Base-by-base conservation (phyloP, 2,888 invertebrate species). In the Lasioglossum calceatum region DNA sequence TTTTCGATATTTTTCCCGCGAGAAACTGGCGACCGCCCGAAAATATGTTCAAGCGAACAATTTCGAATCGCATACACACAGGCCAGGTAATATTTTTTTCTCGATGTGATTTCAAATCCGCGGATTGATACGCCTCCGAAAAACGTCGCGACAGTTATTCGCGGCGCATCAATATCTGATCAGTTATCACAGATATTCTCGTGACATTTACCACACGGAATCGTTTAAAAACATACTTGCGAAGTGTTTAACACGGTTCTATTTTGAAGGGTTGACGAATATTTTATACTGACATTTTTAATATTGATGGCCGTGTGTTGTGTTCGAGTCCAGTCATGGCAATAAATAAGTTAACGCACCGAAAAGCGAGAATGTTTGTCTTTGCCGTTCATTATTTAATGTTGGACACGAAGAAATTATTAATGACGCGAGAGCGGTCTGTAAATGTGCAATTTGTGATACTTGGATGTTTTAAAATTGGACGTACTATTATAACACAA, bases 1-100 rank as follows among this genome's bases (percentile, higher is more conserved):
- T 84, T 88, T 84, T 77, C 80, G 72, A 88, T 89, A 87, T 90
- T 84, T 73, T 44, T 71, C 27, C 77, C 74, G n/a, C 81, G 85
- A n/a, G 73, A 75, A 82, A 64, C 78, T 70, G 47, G 47, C n/a
- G 54, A 75, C 70, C 64, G 64, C 47, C 77, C 74, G 77, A 84
- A 58, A 88, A 89, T 47, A 44, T 84, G 77, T 80, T 71, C 85
- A 16, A 71, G 70, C 76, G 80, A 75, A 87, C n/a, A 89, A 79
- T 83, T 80, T 81, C 61, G 32, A 76, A 36, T 27, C 70, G n/a
- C 79, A 32, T 16, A 1, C 64, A 1, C 64, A 16, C 32, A 8
- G 4, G 7, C 16, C 44, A 47, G 64, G 70, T 71, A 79, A 82
- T 82, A 88, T 82, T 84, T 85, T 78, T 50, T 54, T 50, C 16